A percentile compares a stretch with the other conserved stretches of the same genome.
Evolutionary conservation across 2,113 vertebrate species (phyloP).

Genomic region (Pelecanus crispus): DNA sequence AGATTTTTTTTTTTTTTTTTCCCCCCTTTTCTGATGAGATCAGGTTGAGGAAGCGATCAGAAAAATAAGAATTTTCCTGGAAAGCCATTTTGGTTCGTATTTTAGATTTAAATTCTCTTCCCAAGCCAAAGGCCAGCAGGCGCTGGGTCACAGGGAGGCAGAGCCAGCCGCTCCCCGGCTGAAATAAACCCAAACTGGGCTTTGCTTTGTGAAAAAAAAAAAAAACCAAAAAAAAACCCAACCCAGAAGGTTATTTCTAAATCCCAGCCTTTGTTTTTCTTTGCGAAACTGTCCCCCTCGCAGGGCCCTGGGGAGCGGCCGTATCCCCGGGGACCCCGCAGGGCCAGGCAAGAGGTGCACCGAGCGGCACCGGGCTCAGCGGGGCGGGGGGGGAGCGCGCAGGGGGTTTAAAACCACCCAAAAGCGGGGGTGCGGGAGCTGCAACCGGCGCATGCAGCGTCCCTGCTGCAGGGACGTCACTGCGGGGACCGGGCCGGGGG

Average conservation of each 20-base stretch:
- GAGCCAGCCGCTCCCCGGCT: rapidly evolving
- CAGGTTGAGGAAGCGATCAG: background rate
- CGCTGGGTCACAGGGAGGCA: background rate
- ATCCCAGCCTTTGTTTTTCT: background rate
- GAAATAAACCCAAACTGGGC: background rate
- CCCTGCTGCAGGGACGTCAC: background rate
- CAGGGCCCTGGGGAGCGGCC: background rate
- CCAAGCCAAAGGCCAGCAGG: background rate
- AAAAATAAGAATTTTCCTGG: background rate
- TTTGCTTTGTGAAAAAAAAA: background rate
- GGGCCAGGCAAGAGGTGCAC: background rate
- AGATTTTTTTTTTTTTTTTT: background rate
- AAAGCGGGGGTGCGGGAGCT: background rate
- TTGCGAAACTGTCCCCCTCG: background rate
- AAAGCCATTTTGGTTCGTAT: background rate
- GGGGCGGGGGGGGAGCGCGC: rapidly evolving
- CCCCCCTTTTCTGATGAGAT: background rate
- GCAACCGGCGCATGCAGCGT: rapidly evolving
- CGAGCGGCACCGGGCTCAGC: background rate
- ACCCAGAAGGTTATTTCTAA: background rate
- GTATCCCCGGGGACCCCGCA: background rate
- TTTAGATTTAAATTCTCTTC: background rate
- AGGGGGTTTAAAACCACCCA: too few species aligned
- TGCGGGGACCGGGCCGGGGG: background rate
- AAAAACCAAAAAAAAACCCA: too few species aligned